Conservation (phyloP, 2,888 invertebrate genomes). For the Ceraclea dissimilis region DNA sequence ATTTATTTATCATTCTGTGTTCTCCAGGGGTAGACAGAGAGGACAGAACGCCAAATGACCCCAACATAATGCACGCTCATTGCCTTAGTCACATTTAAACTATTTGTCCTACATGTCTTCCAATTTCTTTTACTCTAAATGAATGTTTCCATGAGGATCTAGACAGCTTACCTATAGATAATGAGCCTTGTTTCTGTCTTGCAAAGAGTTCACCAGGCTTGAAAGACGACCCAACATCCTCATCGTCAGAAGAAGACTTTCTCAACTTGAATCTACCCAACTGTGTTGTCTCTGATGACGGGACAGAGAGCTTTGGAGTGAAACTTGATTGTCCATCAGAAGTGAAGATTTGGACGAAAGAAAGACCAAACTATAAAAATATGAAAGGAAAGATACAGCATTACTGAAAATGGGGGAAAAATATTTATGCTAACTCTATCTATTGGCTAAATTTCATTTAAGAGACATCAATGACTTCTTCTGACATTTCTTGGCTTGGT, state of each 20-base stretch:
- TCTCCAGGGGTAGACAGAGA: no score
- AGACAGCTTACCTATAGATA: constrained; percentile 24
- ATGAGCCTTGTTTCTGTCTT: constrained; percentile 35
- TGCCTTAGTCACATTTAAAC: no score
- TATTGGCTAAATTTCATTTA: no score
- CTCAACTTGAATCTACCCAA: constrained; percentile 45
- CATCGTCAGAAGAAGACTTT: constrained; percentile 51
- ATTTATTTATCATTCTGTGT: no score
- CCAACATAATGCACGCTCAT: no score
- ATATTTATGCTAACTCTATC: background rate
- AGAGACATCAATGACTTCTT: no score
- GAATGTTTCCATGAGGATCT: no score
- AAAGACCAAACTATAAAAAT: constrained; percentile 61
- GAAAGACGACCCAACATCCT: constrained; percentile 34
- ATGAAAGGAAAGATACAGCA: background rate
- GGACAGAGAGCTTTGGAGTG: constrained; percentile 10
- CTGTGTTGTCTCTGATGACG: constrained; percentile 17
- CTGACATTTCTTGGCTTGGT: no score
- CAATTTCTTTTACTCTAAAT: no score
- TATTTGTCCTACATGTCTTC: no score
- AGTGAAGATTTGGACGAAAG: constrained; percentile 62
- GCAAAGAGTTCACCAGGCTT: constrained; percentile 59
- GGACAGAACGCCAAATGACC: no score
- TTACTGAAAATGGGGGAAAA: background rate
- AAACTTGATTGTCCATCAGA: constrained; percentile 34